Base-by-base conservation (phyloP, 1,140 invertebrate genomes). In the Panonychus citri region DNA sequence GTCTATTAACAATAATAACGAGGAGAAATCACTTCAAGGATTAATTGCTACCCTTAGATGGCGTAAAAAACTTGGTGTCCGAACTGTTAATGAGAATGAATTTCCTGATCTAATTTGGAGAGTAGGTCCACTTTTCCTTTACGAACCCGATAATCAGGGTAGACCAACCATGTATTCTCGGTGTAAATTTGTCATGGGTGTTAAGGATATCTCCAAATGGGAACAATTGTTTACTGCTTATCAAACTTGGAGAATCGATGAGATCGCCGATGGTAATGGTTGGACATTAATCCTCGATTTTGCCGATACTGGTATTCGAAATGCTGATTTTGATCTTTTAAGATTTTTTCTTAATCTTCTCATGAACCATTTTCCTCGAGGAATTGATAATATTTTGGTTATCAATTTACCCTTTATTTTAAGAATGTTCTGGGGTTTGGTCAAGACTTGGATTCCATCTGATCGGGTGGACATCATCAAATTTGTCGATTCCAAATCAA, bases 11-110 rank as follows among this genome's bases (percentile, higher is more conserved):
- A 56, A 59, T 2, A 54, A 48, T n/a, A 48, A 59, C 24, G 4
- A 61, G 1, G 59, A 61, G 0, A 42, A 53, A 24, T 54, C 61
- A 4, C 24, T 52, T 3, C 48, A 56, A 25, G 79, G 37, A 74
- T 79, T 58, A 51, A 50, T 27, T 10, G 25, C 25, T 7, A 34
- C 57, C 15, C 28, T 60, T 0, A 26, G 42, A 34, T 59, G 34
- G 39, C 30, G 53, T 12, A 42, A 61, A 25, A 39, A 55, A 25
- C 25, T 51, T 21, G 19, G 12, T 13, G 30, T 59, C 0, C 48
- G 48, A 7, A 21, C 17, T 19, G 8, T 59, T 1, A 51, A 58
- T 21, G 34, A 34, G 24, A 40, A 21, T 21, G 43, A 60, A 40
- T 61, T 61, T 61, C 59, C 59, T 12, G 52, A 53, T 28, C 59